phyloP scores from a whole-genome alignment of 2,797 vertebrate species.

The Leptoclinus maculatus region DNA sequence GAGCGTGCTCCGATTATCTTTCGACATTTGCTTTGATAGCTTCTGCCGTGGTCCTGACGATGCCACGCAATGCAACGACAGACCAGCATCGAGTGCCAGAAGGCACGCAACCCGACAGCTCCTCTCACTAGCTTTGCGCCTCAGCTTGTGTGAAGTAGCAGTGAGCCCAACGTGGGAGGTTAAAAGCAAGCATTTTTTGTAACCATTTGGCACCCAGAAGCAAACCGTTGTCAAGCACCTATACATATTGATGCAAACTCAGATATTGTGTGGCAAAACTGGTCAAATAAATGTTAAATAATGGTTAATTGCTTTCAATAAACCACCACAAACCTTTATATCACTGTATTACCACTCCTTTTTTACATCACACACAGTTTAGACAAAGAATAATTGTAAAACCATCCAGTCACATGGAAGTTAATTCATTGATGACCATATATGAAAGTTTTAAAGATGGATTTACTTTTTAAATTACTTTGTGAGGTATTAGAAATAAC shows the following conservation, averaged over 20 bases:
- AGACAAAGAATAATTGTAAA: background rate
- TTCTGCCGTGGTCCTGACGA: slow-evolving; percentile 4
- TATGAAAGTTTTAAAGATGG: background rate
- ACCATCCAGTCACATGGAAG: background rate
- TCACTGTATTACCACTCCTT: background rate
- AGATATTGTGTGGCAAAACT: background rate
- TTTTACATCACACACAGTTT: background rate
- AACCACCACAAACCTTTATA: background rate
- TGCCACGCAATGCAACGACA: slow-evolving; percentile 15
- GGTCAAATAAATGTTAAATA: background rate
- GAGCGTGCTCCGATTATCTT: slow-evolving; percentile 2
- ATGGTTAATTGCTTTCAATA: background rate
- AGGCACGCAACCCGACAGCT: slow-evolving; percentile 57
- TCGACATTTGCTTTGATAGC: slow-evolving; percentile 6
- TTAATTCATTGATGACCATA: background rate
- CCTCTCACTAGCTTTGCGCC: slow-evolving; percentile 55
- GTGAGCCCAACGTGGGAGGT: slow-evolving; percentile 37
- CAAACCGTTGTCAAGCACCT: slow-evolving; percentile 28
- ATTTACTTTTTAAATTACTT: background rate
- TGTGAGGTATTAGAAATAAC: background rate
- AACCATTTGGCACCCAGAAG: slow-evolving; percentile 10
- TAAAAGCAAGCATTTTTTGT: slow-evolving; percentile 48
- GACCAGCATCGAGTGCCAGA: slow-evolving; percentile 40
- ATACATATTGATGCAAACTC: slow-evolving; percentile 2
- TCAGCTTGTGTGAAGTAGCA: slow-evolving; percentile 51